These are phyloP conservation scores for Drosophila watanabei DNA, from an alignment of 1,140 invertebrate species.

Conservation along the genomic window DNA sequence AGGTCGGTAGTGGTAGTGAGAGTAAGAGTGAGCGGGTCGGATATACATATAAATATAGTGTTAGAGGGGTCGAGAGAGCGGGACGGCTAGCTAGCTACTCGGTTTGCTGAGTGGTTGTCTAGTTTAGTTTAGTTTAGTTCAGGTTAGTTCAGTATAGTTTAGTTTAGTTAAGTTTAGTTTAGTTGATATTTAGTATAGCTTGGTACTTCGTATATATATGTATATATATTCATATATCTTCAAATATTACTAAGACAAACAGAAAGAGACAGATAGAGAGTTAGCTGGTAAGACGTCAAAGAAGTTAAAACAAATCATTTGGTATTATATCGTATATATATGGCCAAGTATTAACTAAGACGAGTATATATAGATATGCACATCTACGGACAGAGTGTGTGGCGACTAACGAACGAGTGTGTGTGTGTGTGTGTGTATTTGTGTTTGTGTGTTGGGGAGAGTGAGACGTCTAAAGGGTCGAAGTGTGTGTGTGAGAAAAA, in stretches of 20 bases:
- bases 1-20: background rate
- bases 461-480: background rate
- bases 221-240: conserved; percentile 63
- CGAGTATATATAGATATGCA: conserved; percentile 41
- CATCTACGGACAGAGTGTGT: conserved; percentile 42
- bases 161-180: conserved; percentile 44
- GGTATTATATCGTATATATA: conserved; percentile 33
- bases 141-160: conserved; percentile 14
- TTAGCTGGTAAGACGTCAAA: conserved; percentile 25
- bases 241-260: conserved; percentile 57
- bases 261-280: conserved; percentile 25
- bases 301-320: conserved; percentile 34
- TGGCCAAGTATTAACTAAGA: conserved; percentile 33
- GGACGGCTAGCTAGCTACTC: conserved; percentile 14
- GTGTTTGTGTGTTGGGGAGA: conserved; percentile 2
- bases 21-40: background rate
- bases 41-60: conserved; percentile 1
- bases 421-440: conserved; percentile 3
- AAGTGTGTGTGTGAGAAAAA: background rate
- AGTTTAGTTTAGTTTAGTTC: conserved; percentile 49
- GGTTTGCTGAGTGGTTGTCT: conserved; percentile 47
- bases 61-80: background rate
- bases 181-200: conserved; percentile 51
- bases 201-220: conserved; percentile 63
- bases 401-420: conserved; percentile 24